A percentile compares a stretch with the other conserved stretches of the same genome.
Conservation (phyloP, 2,888 invertebrate genomes). For the Leptopilina myrica region DNA sequence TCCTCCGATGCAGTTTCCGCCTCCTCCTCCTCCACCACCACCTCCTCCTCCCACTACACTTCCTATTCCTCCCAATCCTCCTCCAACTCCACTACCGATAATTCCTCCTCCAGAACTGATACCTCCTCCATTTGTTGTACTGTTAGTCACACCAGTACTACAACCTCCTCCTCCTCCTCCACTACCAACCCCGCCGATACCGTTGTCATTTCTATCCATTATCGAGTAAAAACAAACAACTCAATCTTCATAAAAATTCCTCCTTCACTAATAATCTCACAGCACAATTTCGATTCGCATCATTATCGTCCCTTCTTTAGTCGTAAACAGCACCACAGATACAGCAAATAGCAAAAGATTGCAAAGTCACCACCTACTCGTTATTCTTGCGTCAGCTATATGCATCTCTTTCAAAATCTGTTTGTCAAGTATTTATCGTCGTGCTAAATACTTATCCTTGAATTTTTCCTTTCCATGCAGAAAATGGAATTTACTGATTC, state of each 20-base stretch:
- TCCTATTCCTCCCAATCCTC: conserved; percentile 18
- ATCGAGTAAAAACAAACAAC: conserved; percentile 45
- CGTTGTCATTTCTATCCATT: conserved; percentile 43
- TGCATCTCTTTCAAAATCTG: conserved; percentile 27
- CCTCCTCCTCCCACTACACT: too few relatives aligned
- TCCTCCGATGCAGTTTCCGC: conserved; percentile 55
- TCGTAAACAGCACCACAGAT: not conserved
- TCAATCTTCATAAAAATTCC: conserved; percentile 21
- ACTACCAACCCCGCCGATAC: not conserved
- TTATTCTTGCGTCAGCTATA: conserved; percentile 47
- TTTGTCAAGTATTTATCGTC: conserved; percentile 13
- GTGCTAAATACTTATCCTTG: not conserved
- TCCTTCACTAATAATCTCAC: conserved; percentile 29
- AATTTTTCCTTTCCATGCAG: too few relatives aligned
- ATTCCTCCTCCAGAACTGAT: conserved; percentile 14
- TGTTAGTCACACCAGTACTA: conserved; percentile 36
- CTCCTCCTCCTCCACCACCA: conserved; percentile 58
- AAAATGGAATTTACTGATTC: too few relatives aligned
- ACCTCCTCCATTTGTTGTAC: conserved; percentile 35
- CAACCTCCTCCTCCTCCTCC: conserved; percentile 30
- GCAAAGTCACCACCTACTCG: conserved; percentile 49
- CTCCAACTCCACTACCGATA: conserved; percentile 55
- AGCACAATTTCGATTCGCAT: conserved; percentile 32
- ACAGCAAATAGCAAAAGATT: conserved; percentile 24
- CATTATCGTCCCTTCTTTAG: conserved; percentile 17